Evolutionary conservation across 2,113 vertebrate genomes (phyloP).

Genomic region (Mirza zaza): DNA sequence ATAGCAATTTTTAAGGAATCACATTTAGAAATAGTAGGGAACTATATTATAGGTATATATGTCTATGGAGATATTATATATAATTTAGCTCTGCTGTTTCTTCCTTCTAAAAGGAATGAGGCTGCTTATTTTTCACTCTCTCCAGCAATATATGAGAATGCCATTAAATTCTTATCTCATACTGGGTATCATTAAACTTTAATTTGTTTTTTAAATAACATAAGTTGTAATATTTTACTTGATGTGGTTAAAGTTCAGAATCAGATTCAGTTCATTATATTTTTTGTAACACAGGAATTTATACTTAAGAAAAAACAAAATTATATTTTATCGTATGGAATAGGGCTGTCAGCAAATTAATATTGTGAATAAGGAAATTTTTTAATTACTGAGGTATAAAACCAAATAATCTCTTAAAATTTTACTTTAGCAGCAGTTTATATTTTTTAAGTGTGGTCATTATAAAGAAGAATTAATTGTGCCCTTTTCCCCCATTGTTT

Average conservation of each 20-base stretch:
- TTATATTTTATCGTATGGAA: background rate
- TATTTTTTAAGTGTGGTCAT: background rate
- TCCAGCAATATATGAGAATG: background rate
- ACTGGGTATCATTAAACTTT: background rate
- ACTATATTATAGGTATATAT: background rate
- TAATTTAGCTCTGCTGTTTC: background rate
- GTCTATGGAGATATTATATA: background rate
- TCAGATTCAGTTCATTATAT: background rate
- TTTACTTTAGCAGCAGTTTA: background rate
- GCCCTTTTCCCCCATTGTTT: background rate
- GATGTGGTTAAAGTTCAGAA: background rate
- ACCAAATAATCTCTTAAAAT: background rate
- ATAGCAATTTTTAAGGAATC: background rate
- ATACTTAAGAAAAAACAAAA: background rate
- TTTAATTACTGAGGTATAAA: background rate
- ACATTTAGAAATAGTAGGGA: background rate
- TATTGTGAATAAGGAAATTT: background rate
- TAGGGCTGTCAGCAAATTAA: background rate
- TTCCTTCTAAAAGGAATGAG: background rate
- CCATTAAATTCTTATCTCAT: background rate
- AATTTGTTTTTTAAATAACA: background rate
- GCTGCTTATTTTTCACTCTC: background rate
- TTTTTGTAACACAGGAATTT: conserved; percentile 15
- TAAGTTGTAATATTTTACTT: background rate
- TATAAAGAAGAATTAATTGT: background rate